These are phyloP conservation scores for Myiothlypis coronata DNA, from an alignment of 2,797 vertebrate genomes.

Conservation along the genomic window DNA sequence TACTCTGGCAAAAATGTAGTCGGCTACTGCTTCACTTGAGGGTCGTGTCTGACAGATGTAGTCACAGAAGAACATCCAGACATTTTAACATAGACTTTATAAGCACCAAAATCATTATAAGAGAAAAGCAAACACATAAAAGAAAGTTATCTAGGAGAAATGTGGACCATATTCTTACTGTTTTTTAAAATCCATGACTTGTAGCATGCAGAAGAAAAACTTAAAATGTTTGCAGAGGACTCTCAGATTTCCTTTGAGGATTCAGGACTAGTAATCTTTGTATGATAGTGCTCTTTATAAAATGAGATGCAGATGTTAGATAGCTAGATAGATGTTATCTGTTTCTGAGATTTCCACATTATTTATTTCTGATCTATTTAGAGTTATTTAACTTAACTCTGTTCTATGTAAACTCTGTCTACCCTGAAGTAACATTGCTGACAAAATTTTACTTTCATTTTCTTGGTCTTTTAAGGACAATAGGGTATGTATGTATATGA, in stretches of 20 bases:
- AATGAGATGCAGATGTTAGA: rapidly evolving
- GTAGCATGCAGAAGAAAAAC: neutral
- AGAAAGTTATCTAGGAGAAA: neutral
- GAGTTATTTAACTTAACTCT: neutral
- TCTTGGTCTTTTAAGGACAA: neutral
- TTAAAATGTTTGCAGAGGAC: neutral
- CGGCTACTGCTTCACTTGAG: neutral
- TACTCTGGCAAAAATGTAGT: neutral
- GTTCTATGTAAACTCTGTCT: rapidly evolving
- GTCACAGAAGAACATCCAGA: neutral
- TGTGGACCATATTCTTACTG: neutral
- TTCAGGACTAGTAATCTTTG: neutral
- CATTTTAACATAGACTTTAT: neutral
- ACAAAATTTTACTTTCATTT: neutral
- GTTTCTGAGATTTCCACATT: neutral
- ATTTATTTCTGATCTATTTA: neutral
- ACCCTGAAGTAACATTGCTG: neutral
- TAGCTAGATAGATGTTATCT: neutral
- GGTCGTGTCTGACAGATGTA: rapidly evolving
- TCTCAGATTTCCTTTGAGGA: neutral
- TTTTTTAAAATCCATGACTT: neutral
- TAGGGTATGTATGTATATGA: neutral
- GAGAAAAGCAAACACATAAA: neutral
- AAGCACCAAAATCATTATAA: neutral
- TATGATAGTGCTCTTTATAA: neutral